These are phyloP conservation scores for Drosophila nebulosa DNA, from an alignment of 1,140 invertebrate species.

Conservation along the genomic window DNA sequence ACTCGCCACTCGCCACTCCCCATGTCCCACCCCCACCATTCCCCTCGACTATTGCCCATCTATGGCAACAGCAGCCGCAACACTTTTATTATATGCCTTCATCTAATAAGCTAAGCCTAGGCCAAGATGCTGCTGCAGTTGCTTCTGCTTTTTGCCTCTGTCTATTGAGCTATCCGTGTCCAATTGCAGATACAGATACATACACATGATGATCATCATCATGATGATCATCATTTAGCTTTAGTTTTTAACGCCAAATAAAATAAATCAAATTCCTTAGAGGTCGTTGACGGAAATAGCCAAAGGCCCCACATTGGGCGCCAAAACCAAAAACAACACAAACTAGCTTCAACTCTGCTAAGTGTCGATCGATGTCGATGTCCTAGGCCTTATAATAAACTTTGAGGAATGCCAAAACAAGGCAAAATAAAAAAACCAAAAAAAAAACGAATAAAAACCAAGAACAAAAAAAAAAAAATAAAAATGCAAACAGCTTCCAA, in stretches of 20 bases:
- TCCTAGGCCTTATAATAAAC: slow-evolving; percentile 63
- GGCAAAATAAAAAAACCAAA: slow-evolving; percentile 6
- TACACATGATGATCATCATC: slow-evolving; percentile 64
- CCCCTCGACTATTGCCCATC: slow-evolving; percentile 10
- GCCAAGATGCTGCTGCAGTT: slow-evolving; percentile 41
- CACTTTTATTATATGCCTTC: slow-evolving; percentile 78
- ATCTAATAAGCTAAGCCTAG: slow-evolving; percentile 69
- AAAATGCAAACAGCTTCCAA: slow-evolving; percentile 38
- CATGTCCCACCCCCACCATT: not conserved
- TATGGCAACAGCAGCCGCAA: slow-evolving; percentile 55
- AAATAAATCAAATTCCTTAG: slow-evolving; percentile 76
- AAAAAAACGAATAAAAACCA: slow-evolving; percentile 11
- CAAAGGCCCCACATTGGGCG: not conserved
- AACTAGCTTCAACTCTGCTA: slow-evolving; percentile 9
- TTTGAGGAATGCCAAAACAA: slow-evolving; percentile 38
- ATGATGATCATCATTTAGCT: slow-evolving; percentile 50
- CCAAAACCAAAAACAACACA: not conserved
- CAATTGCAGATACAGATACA: slow-evolving; percentile 72
- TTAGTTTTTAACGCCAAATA: slow-evolving; percentile 76
- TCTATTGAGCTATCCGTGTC: slow-evolving; percentile 76
- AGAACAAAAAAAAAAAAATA: slow-evolving; percentile 14
- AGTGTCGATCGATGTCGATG: slow-evolving; percentile 61
- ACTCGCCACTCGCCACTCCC: not conserved
- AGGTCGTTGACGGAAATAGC: slow-evolving; percentile 60
- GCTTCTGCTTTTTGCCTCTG: slow-evolving; percentile 25